Percentiles rank a stretch among this genome's conserved stretches.
Conservation (phyloP, 2,113 vertebrate species). For the Callopanchax toddi region DNA sequence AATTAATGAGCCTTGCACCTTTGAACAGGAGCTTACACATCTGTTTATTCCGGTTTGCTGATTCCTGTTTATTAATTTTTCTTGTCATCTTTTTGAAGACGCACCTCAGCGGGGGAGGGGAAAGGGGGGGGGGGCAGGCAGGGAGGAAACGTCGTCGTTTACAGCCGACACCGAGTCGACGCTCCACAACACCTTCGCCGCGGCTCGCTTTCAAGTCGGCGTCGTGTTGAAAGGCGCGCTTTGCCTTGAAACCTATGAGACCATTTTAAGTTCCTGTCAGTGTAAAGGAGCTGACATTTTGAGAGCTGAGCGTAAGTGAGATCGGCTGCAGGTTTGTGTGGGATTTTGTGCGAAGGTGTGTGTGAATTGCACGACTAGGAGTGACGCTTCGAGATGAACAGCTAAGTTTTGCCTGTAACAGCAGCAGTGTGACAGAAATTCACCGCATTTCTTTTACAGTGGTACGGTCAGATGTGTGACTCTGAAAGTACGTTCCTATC, state of each 20-base stretch:
- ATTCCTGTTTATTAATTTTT: conserved; percentile 59
- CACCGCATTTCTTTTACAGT: conserved; percentile 15
- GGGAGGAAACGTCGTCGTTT: conserved; percentile 29
- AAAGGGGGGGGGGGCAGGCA: conserved; percentile 28
- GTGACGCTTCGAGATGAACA: conserved; percentile 46
- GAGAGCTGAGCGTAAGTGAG: conserved; percentile 24
- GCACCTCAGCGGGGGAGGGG: conserved; percentile 40
- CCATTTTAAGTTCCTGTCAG: conserved; percentile 51
- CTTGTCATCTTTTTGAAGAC: conserved; percentile 62
- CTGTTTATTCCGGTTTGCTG: conserved; percentile 63
- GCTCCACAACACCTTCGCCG: conserved; percentile 25
- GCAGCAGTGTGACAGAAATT: neutral
- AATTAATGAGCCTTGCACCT: conserved; percentile 65
- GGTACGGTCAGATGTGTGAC: conserved; percentile 10
- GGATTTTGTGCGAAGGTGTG: conserved; percentile 32
- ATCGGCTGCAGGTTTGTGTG: conserved; percentile 14
- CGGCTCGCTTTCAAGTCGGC: conserved; percentile 32
- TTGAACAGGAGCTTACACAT: conserved; percentile 66
- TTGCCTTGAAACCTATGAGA: conserved; percentile 47
- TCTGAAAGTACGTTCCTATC: conserved; percentile 18
- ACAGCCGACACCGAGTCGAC: conserved; percentile 25
- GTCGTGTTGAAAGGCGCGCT: conserved; percentile 35
- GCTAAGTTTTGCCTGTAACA: conserved; percentile 31
- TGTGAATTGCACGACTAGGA: conserved; percentile 29
- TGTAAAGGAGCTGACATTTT: conserved; percentile 46